phyloP scores from a whole-genome alignment of 2,888 invertebrate species.

The Drosophila kambysellisi region DNA sequence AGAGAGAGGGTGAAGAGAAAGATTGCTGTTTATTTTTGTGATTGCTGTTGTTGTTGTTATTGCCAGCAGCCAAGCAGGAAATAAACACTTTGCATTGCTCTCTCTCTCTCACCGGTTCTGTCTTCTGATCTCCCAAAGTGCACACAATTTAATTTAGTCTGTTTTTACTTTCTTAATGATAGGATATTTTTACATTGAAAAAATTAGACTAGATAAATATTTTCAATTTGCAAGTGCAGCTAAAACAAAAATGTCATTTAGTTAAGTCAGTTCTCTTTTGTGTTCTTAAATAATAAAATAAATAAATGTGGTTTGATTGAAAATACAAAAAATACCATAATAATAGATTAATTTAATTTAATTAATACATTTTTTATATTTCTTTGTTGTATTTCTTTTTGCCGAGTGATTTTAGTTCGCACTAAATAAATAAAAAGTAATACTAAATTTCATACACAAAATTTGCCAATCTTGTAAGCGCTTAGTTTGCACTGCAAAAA shows the following conservation, averaged over 20 bases:
- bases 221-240: not conserved
- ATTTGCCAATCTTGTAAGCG: not conserved
- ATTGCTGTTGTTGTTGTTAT: slow-evolving; percentile 41
- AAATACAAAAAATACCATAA: not conserved
- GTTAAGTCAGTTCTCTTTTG: not conserved
- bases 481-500: not conserved
- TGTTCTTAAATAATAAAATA: not conserved
- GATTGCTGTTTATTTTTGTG: slow-evolving; percentile 29
- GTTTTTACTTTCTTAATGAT: slow-evolving; percentile 29
- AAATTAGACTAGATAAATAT: not conserved
- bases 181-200: slow-evolving; percentile 10
- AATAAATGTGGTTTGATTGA: not conserved
- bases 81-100: slow-evolving; percentile 26
- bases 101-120: not conserved
- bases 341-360: not conserved
- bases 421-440: too few relatives aligned
- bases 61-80: slow-evolving; percentile 53
- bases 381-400: too few relatives aligned
- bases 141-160: slow-evolving; percentile 26
- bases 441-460: not conserved
- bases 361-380: too few relatives aligned
- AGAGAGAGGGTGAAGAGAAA: not conserved
- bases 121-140: not conserved
- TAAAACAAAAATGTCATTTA: not conserved
- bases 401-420: too few relatives aligned